Conservation (phyloP, 2,113 vertebrate species). For the Hippocampus comes region DNA sequence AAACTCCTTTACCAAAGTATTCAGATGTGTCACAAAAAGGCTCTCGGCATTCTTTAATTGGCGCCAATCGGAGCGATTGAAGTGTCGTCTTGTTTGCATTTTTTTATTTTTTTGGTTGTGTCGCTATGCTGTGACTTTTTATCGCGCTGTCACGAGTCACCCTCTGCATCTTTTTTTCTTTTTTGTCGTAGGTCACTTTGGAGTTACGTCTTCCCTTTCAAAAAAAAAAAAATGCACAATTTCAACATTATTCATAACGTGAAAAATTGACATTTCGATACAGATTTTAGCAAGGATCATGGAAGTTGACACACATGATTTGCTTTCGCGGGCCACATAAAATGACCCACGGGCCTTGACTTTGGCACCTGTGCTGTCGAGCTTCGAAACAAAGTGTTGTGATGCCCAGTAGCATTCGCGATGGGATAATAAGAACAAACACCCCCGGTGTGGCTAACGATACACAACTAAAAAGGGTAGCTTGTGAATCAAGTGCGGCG, state of each 20-base stretch:
- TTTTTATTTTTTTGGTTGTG: neutral
- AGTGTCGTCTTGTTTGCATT: conserved; percentile 25
- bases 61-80: conserved; percentile 42
- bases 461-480: neutral
- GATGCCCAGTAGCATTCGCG: neutral
- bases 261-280: no score
- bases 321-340: no score
- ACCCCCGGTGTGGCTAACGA: neutral
- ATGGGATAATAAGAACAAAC: conserved; percentile 2
- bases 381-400: neutral
- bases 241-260: no score
- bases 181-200: neutral
- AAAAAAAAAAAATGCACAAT: no score
- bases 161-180: neutral
- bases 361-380: neutral
- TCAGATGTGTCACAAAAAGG: conserved; percentile 15
- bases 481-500: neutral
- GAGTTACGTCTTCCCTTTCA: no score
- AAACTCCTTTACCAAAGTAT: conserved; percentile 28
- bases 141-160: neutral
- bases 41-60: conserved; percentile 38
- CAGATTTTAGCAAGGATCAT: no score
- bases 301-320: no score
- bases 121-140: neutral
- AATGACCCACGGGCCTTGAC: no score